Percentiles rank a stretch among this genome's conserved stretches.
phyloP scores from a whole-genome alignment of 1,140 invertebrate species.

The Manduca sexta region DNA sequence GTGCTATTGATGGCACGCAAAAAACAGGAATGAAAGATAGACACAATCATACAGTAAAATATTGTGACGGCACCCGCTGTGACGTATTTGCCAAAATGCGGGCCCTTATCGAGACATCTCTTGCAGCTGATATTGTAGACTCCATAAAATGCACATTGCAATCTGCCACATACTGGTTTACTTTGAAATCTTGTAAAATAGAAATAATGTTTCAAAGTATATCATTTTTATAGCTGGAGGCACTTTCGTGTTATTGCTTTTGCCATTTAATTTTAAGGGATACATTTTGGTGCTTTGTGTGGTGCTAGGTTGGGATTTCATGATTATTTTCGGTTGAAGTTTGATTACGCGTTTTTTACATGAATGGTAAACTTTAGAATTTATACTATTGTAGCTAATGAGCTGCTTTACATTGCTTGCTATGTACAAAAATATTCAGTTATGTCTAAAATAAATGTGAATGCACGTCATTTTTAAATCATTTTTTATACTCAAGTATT shows the following conservation, averaged over 20 bases:
- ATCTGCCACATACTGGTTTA: conserved; percentile 2
- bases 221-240: conserved; percentile 26
- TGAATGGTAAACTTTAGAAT: no score
- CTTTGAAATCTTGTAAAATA: conserved; percentile 11
- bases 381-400: no score
- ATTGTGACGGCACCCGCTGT: conserved; percentile 68
- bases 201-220: conserved; percentile 22
- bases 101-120: conserved; percentile 59
- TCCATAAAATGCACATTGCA: conserved; percentile 17
- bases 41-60: conserved; percentile 62
- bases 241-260: conserved; percentile 19
- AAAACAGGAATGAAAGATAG: conserved; percentile 32
- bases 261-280: not conserved
- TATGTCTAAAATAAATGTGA: no score
- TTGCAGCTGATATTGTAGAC: conserved; percentile 26
- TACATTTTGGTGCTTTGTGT: not conserved
- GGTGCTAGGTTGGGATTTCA: no score
- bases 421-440: no score
- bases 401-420: no score
- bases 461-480: no score
- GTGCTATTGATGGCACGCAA: conserved; percentile 10
- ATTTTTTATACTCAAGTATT: no score
- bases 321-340: no score
- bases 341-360: no score
- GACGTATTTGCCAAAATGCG: conserved; percentile 68